Conservation (phyloP, 2,113 vertebrate species). For the Sinocyclocheilus anophthalmus region DNA sequence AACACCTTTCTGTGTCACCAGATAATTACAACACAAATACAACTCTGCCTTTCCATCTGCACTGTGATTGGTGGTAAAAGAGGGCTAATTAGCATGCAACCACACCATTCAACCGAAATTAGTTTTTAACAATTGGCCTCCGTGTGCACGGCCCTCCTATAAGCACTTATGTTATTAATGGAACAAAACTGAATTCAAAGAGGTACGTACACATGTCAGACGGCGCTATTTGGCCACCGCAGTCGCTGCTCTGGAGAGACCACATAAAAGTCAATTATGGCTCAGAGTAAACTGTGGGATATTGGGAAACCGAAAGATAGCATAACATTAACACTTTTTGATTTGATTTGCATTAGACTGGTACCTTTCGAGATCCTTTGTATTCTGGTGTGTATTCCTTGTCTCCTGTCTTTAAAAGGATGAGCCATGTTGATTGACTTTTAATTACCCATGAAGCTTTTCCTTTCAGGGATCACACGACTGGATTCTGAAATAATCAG, state of each 20-base stretch:
- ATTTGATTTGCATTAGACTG: constrained; percentile 29
- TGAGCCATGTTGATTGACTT: constrained; percentile 29
- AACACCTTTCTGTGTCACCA: constrained; percentile 65
- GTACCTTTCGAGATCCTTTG: neutral
- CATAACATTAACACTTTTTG: constrained; percentile 27
- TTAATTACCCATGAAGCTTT: constrained; percentile 35
- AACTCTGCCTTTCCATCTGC: constrained; percentile 65
- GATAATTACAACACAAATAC: constrained; percentile 72
- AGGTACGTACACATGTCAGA: constrained; percentile 59
- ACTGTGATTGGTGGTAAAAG: constrained; percentile 54
- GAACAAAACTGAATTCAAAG: constrained; percentile 64
- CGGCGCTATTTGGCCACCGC: constrained; percentile 35
- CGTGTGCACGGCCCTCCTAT: constrained; percentile 41
- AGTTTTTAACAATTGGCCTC: constrained; percentile 54
- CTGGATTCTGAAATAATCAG: constrained; percentile 16
- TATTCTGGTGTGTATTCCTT: constrained; percentile 29
- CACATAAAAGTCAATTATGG: constrained; percentile 51
- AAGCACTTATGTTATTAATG: constrained; percentile 62
- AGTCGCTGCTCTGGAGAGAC: constrained; percentile 46
- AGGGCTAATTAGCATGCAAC: constrained; percentile 68
- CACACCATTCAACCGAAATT: constrained; percentile 49
- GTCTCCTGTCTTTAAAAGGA: constrained; percentile 29
- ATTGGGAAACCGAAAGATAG: constrained; percentile 24
- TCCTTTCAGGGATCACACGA: constrained; percentile 20
- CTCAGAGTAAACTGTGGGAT: constrained; percentile 10